phyloP scores from a whole-genome alignment of 1,140 invertebrate species.

The Cecropterus lyciades region DNA sequence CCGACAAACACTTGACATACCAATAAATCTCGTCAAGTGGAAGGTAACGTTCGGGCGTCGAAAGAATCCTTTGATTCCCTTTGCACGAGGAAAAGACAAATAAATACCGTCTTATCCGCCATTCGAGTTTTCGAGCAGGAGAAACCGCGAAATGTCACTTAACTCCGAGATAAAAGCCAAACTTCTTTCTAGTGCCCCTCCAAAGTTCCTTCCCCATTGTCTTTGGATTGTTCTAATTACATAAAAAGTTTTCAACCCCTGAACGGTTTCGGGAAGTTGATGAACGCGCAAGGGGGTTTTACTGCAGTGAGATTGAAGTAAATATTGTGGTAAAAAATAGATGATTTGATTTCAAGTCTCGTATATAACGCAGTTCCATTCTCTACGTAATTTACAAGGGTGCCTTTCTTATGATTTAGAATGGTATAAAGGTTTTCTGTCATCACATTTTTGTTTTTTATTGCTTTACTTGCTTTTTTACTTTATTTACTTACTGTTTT shows the following conservation, averaged over 20 bases:
- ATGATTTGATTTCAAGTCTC: too few relatives aligned
- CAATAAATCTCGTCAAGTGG: constrained; percentile 29
- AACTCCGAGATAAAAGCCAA: constrained; percentile 60
- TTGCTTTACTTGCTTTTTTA: too few relatives aligned
- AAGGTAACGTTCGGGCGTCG: constrained; percentile 23
- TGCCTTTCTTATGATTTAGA: too few relatives aligned
- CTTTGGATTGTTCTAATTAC: constrained; percentile 51
- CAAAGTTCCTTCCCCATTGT: constrained; percentile 47
- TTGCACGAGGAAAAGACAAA: constrained; percentile 50
- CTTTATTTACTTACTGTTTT: too few relatives aligned
- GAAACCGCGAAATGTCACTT: constrained; percentile 65
- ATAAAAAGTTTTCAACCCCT: constrained; percentile 43
- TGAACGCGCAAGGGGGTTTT: background rate
- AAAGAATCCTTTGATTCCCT: constrained; percentile 42
- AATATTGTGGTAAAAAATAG: constrained; percentile 2
- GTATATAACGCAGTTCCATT: too few relatives aligned
- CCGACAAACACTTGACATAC: constrained; percentile 24
- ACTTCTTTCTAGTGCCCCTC: constrained; percentile 48
- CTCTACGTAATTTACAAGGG: too few relatives aligned
- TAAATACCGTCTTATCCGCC: constrained; percentile 66
- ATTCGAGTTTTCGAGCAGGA: constrained; percentile 34
- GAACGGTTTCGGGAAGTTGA: constrained; percentile 9
- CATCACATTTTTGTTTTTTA: too few relatives aligned
- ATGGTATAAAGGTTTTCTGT: too few relatives aligned
- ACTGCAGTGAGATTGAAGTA: background rate